Percentiles rank a stretch among this genome's conserved stretches.
Evolutionary conservation across 1,140 invertebrate species (phyloP).

Genomic region (Temnothorax longispinosus): DNA sequence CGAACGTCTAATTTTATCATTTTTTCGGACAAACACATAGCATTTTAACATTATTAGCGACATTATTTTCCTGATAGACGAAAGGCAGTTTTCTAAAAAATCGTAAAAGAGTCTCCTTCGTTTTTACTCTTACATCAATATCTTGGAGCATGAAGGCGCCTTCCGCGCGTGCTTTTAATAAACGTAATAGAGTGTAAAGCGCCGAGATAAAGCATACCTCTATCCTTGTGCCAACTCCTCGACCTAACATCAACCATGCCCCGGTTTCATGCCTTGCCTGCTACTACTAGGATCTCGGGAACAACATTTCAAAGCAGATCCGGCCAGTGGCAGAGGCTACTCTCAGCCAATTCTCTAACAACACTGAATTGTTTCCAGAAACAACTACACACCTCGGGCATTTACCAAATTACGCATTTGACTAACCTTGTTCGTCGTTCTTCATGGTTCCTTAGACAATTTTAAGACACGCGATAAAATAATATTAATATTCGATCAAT

Average conservation of each 20-base stretch:
- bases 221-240: slow-evolving; percentile 60
- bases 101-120: slow-evolving; percentile 46
- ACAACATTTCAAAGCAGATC: slow-evolving; percentile 24
- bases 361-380: slow-evolving; percentile 55
- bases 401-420: slow-evolving; percentile 46
- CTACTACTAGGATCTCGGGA: slow-evolving; percentile 42
- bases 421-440: background rate
- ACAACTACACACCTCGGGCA: slow-evolving; percentile 34
- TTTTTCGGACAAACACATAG: background rate
- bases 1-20: background rate
- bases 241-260: slow-evolving; percentile 56
- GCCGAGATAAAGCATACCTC: slow-evolving; percentile 78
- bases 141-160: slow-evolving; percentile 47
- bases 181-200: slow-evolving; percentile 80
- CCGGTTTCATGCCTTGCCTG: slow-evolving; percentile 52
- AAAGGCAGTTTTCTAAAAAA: slow-evolving; percentile 1
- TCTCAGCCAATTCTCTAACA: slow-evolving; percentile 26
- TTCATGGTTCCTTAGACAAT: background rate
- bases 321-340: slow-evolving; percentile 14
- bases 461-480: background rate
- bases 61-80: background rate
- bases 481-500: background rate
- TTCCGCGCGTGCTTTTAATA: slow-evolving; percentile 71
- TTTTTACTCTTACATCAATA: slow-evolving; percentile 63
- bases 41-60: background rate